Evolutionary conservation across 1,140 invertebrate genomes (phyloP).

Genomic region (Venustaconcha ellipsiformis): DNA sequence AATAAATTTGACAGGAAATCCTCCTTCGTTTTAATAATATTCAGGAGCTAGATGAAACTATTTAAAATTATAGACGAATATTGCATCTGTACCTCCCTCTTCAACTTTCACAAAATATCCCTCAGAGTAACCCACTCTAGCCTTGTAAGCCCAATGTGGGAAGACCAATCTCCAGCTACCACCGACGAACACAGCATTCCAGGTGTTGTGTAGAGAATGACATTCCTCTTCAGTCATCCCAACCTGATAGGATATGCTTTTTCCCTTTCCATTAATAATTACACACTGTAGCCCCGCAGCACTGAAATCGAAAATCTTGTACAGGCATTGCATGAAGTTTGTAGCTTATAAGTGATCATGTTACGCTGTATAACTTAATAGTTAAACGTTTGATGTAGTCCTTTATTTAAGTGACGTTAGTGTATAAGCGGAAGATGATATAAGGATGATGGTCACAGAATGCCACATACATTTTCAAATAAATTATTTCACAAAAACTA

Average conservation of each 20-base stretch:
- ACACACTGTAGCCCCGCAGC: conserved; percentile 98
- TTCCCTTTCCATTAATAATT: conserved; percentile 97
- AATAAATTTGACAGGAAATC: too few species aligned
- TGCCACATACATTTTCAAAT: background rate
- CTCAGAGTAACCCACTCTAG: conserved; percentile 4
- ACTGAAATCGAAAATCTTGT: conserved; percentile 71
- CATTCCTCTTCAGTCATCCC: conserved; percentile 78
- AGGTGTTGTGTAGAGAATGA: conserved; percentile 77
- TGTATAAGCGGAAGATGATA: background rate
- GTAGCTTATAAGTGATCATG: background rate
- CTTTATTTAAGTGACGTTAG: background rate
- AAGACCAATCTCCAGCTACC: conserved; percentile 39
- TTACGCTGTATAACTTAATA: background rate
- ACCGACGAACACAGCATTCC: conserved; percentile 36
- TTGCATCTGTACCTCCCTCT: background rate
- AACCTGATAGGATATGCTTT: conserved; percentile 92
- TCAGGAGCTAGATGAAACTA: too few species aligned
- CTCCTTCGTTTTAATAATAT: too few species aligned
- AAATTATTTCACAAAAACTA: too few species aligned
- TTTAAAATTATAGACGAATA: conserved; percentile 4
- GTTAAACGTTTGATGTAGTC: background rate
- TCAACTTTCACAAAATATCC: conserved; percentile 24
- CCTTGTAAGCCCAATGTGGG: conserved; percentile 27
- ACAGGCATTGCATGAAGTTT: too few species aligned
- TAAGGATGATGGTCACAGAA: background rate